A percentile compares a stretch with the other conserved stretches of the same genome.
These are phyloP conservation scores for Acrobasis consociella DNA, from an alignment of 2,888 invertebrate species.

Conservation along the genomic window DNA sequence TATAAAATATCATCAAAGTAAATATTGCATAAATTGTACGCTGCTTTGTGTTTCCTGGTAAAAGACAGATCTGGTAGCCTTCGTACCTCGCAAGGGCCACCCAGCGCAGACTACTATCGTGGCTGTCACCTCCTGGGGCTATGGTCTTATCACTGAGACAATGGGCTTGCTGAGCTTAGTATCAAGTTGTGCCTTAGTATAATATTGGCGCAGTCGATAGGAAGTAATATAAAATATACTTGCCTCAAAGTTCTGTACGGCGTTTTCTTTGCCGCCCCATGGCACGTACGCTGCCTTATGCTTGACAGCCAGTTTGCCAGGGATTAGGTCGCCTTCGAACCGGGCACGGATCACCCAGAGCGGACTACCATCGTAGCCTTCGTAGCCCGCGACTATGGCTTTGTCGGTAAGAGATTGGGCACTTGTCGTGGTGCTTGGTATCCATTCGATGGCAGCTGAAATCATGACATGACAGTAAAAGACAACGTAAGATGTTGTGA, in stretches of 20 bases:
- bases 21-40: constrained; percentile 55
- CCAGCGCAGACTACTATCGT: too few relatives aligned
- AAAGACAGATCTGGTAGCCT: constrained; percentile 36
- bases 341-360: constrained; percentile 71
- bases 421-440: constrained; percentile 50
- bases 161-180: too few relatives aligned
- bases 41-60: constrained; percentile 37
- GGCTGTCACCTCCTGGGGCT: too few relatives aligned
- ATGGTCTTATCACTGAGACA: constrained; percentile 33
- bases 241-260: constrained; percentile 65
- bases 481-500: background rate
- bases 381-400: constrained; percentile 71
- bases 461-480: constrained; percentile 18
- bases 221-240: constrained; percentile 26
- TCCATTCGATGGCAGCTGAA: constrained; percentile 65
- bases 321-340: constrained; percentile 66
- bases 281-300: constrained; percentile 67
- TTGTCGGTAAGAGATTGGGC: constrained; percentile 53
- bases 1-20: constrained; percentile 54
- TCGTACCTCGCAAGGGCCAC: too few relatives aligned
- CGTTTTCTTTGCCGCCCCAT: constrained; percentile 67
- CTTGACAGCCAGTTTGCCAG: constrained; percentile 70
- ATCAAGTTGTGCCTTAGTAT: too few relatives aligned
- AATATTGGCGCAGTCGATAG: too few relatives aligned
- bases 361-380: constrained; percentile 70